Evolutionary conservation across 2,797 vertebrate genomes (phyloP).

Genomic region (Lagodon rhomboides): DNA sequence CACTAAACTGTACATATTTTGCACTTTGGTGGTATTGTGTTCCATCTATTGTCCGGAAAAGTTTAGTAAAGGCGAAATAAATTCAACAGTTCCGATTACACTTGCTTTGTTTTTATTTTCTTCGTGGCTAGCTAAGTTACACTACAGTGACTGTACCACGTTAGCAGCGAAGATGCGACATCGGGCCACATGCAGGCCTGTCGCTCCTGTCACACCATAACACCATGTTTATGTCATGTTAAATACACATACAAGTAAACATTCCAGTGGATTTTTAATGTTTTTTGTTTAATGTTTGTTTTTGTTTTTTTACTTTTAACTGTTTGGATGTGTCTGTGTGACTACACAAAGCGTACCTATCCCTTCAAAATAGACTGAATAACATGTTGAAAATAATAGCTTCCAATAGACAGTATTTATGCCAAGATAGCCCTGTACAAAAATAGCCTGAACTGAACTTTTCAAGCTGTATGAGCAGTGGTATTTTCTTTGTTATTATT

Average conservation of each 20-base stretch:
- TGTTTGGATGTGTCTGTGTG: not conserved
- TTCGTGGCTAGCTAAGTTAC: slow-evolving; percentile 33
- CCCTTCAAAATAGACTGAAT: not conserved
- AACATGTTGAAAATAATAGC: not conserved
- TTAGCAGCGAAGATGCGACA: slow-evolving; percentile 66
- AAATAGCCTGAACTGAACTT: not conserved
- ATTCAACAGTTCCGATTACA: not conserved
- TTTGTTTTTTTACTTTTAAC: not conserved
- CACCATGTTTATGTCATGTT: not conserved
- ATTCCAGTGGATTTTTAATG: accelerated
- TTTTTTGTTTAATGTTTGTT: not conserved
- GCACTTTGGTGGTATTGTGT: not conserved
- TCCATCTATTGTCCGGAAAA: not conserved
- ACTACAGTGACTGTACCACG: slow-evolving; percentile 19
- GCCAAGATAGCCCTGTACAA: not conserved
- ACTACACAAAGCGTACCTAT: not conserved
- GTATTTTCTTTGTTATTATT: not conserved
- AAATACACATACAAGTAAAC: not conserved
- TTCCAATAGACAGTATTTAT: not conserved
- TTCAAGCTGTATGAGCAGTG: not conserved
- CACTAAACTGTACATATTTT: not conserved
- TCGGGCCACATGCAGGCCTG: slow-evolving; percentile 47
- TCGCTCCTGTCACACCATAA: slow-evolving; percentile 10
- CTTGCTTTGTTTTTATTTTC: slow-evolving; percentile 51
- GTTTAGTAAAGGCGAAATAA: not conserved